phyloP scores from a whole-genome alignment of 2,113 vertebrate species.

The Nothocercus nigrocapillus region DNA sequence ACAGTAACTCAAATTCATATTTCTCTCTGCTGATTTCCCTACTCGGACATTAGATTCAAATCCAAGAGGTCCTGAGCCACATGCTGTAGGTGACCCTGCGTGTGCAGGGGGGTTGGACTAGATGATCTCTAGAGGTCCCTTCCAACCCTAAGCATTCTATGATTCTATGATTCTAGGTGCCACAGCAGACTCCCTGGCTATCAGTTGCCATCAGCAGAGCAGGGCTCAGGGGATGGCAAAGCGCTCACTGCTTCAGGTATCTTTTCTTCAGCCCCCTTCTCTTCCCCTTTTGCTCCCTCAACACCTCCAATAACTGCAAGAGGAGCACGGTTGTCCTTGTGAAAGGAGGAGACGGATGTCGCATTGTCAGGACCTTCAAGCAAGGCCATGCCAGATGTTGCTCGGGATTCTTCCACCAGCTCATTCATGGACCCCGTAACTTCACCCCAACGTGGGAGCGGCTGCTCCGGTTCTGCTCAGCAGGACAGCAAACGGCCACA shows the following conservation, averaged over 20 bases:
- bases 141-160: too few species aligned
- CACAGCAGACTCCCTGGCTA: background rate
- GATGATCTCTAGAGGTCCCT: too few species aligned
- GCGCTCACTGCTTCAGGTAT: background rate
- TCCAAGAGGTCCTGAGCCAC: too few species aligned
- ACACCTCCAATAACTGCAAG: background rate
- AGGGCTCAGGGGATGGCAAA: background rate
- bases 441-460: background rate
- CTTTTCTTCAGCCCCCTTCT: background rate
- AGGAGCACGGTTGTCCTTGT: background rate
- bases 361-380: background rate
- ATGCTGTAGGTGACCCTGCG: too few species aligned
- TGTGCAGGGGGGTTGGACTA: too few species aligned
- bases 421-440: background rate
- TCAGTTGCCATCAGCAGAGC: background rate
- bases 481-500: background rate
- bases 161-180: too few species aligned
- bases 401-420: background rate
- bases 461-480: background rate
- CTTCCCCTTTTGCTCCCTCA: background rate
- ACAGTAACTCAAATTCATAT: background rate
- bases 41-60: background rate
- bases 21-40: background rate
- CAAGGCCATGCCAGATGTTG: background rate
- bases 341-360: background rate